phyloP scores from a whole-genome alignment of 2,113 vertebrate species.

The Picathartes gymnocephalus region DNA sequence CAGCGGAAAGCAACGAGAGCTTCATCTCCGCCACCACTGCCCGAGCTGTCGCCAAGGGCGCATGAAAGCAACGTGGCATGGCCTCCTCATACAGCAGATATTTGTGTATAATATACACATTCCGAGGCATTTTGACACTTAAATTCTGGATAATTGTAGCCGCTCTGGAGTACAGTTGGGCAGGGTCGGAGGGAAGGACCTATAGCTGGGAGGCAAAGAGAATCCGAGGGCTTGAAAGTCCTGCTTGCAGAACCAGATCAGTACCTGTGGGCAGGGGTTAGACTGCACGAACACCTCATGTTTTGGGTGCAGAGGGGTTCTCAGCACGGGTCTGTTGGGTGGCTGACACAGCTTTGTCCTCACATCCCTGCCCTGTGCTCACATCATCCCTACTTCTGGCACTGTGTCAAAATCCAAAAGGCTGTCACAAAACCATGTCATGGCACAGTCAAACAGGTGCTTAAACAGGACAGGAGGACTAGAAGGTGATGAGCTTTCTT shows the following conservation, averaged over 20 bases:
- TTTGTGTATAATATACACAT: neutral
- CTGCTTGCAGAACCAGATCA: rapidly evolving
- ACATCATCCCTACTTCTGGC: neutral
- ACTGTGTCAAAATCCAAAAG: neutral
- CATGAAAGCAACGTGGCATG: rapidly evolving
- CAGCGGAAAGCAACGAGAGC: rapidly evolving
- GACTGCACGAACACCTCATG: neutral
- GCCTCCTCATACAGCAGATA: neutral
- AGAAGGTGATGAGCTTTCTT: neutral
- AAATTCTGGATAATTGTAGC: neutral
- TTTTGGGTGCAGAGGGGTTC: neutral
- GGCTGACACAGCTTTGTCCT: neutral
- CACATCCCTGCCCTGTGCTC: neutral
- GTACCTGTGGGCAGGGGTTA: neutral
- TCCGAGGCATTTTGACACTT: neutral
- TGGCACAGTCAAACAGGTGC: neutral
- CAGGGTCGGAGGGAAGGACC: rapidly evolving
- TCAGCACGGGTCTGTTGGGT: rapidly evolving
- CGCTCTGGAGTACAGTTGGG: neutral
- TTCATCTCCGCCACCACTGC: rapidly evolving
- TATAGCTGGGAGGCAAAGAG: neutral
- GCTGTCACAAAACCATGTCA: neutral
- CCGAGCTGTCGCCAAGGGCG: neutral
- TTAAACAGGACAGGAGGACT: neutral
- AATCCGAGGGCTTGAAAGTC: neutral